phyloP scores from a whole-genome alignment of 2,888 invertebrate genomes.

The Orgyia antiqua region DNA sequence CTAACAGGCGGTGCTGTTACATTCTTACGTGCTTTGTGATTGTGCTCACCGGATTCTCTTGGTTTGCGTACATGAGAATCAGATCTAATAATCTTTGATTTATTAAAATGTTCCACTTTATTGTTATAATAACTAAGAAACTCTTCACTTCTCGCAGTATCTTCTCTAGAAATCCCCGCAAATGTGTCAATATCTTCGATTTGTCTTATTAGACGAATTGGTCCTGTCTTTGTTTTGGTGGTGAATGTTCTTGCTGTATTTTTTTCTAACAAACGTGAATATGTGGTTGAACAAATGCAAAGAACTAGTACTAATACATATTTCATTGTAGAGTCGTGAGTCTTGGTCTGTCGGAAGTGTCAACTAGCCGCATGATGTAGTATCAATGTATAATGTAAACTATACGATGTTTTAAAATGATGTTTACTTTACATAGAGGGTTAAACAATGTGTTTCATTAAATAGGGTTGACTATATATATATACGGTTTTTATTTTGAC shows the following conservation, averaged over 20 bases:
- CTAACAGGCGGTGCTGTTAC: constrained; percentile 1
- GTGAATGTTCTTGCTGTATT: constrained; percentile 29
- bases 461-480: constrained; percentile 32
- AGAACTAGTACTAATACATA: constrained; percentile 26
- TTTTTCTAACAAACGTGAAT: constrained; percentile 39
- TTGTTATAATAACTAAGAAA: constrained; percentile 20
- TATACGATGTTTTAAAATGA: constrained; percentile 46
- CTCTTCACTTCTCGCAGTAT: constrained; percentile 25
- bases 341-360: constrained; percentile 18
- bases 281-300: constrained; percentile 16
- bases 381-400: constrained; percentile 47
- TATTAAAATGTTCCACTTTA: constrained; percentile 19
- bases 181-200: constrained; percentile 25
- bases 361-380: constrained; percentile 42
- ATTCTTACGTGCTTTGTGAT: constrained; percentile 11
- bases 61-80: constrained; percentile 10
- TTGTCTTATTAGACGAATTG: constrained; percentile 30
- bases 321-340: constrained; percentile 38
- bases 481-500: constrained; percentile 20
- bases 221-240: constrained; percentile 25
- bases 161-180: constrained; percentile 30
- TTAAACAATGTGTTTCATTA: constrained; percentile 39
- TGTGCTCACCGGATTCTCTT: constrained; percentile 24
- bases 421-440: constrained; percentile 30
- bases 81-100: constrained; percentile 5